phyloP scores from a whole-genome alignment of 2,888 invertebrate species.

The Bhutanitis thaidina region DNA sequence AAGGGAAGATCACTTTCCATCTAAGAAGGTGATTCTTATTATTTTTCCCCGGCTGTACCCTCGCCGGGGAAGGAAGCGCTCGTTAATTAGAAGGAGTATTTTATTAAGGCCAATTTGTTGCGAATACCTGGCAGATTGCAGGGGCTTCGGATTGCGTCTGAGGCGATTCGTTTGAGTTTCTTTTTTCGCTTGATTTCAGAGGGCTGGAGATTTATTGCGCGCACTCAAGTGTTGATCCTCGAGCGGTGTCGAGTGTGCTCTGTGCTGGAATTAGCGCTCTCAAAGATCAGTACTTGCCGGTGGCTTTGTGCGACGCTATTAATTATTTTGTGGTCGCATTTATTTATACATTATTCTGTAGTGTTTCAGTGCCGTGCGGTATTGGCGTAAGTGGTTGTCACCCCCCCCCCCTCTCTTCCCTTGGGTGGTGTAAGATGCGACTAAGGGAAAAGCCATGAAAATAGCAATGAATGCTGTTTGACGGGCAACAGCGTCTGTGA shows the following conservation, averaged over 20 bases:
- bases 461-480: too few species aligned
- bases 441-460: too few species aligned
- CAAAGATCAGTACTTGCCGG: neutral
- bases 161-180: constrained; percentile 45
- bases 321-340: too few species aligned
- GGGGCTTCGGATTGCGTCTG: constrained; percentile 35
- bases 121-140: constrained; percentile 66
- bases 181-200: constrained; percentile 22
- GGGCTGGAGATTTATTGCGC: constrained; percentile 12
- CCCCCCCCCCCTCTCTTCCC: too few species aligned
- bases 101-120: constrained; percentile 74
- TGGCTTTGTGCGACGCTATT: neutral
- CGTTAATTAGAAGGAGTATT: constrained; percentile 73
- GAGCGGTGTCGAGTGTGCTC: constrained; percentile 12
- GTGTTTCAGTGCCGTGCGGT: too few species aligned
- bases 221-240: constrained; percentile 10
- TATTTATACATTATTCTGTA: too few species aligned
- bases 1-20: constrained; percentile 63
- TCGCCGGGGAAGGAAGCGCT: constrained; percentile 30
- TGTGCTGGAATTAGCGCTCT: constrained; percentile 14
- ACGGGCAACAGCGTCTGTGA: too few species aligned
- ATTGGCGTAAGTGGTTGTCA: too few species aligned
- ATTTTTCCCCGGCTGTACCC: constrained; percentile 49
- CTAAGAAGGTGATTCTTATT: constrained; percentile 68
- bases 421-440: too few species aligned